Evolutionary conservation across 2,888 invertebrate species (phyloP), one percentile per base, ranked within the genome.

Genomic region (Caradrina kadenii): DNA sequence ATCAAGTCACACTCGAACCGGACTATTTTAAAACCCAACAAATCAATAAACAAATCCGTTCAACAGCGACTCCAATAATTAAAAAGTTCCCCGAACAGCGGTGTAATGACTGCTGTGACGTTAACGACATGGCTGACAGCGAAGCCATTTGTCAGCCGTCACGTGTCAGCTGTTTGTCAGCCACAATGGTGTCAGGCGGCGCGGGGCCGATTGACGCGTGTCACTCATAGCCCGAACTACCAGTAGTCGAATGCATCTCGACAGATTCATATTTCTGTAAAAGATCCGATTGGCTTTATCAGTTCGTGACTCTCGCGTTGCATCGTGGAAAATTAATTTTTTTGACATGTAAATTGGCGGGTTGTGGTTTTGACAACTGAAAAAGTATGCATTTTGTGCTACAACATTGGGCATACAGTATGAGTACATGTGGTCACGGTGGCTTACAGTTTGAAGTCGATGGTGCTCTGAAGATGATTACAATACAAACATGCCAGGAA

Each of bases 181-280:
- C 86, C 86, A 88, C 91, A 92, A 92, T 92, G 93, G 93, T 93
- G 93, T 92, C 94, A 92, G 92, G 90, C 91, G 87, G 90, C 80
- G 91, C 87, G 87, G 79, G 88, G 85, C 84, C 91, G 93, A 93
- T 90, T 92, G 94, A 93, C 91, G 91, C 87, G 86, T 89, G 93
- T 89, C 93, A 91, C 84, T 85, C 86, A 71, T 55, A 61, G 53
- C 52, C 50, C 64, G 49, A 85, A 87, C 81, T 70, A 83, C 26
- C 26, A 58, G 66, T 77, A 75, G 69, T 80, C 85, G 85, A 83
- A 73, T 42, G 19, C 26, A 69, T 71, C 64, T 79, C 82, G 79
- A 66, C 45, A 55, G 45, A 45, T 45, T 13, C 45, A 53, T 65
- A 17, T 26, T 53, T 54, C 17, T 21, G 21, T 19, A 35, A 58